Percentiles rank a stretch among this genome's conserved stretches.
Conservation (phyloP, 2,113 vertebrate genomes). For the Amblyornis subalaris region DNA sequence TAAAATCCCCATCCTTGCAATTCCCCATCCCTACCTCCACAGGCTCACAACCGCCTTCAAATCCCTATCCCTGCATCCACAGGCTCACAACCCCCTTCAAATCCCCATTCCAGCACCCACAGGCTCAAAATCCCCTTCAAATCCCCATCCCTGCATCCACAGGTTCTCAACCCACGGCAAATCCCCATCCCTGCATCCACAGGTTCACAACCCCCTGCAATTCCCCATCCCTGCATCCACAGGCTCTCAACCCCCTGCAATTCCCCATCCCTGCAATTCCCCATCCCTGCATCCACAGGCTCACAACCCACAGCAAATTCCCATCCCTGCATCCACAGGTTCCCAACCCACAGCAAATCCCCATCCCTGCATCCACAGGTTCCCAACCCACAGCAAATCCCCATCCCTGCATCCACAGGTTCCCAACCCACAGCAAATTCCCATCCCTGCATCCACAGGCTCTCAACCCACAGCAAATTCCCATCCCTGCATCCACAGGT, state of each 20-base stretch:
- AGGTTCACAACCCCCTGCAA: background rate
- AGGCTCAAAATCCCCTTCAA: no score
- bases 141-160: background rate
- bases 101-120: background rate
- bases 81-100: no score
- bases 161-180: fast-evolving
- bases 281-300: background rate
- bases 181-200: background rate
- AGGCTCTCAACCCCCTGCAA: background rate
- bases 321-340: background rate
- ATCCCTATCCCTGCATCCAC: background rate
- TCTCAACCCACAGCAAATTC: background rate
- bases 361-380: background rate
- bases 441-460: background rate
- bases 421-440: background rate
- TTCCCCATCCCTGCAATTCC: background rate
- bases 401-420: background rate
- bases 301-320: background rate
- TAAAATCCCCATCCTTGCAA: background rate
- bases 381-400: background rate
- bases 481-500: background rate
- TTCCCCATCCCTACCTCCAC: background rate
- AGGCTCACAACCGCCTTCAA: no score
- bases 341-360: background rate
- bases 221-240: background rate